Base-by-base conservation (phyloP, 2,888 invertebrate genomes). In the Drosophila bunnanda region DNA sequence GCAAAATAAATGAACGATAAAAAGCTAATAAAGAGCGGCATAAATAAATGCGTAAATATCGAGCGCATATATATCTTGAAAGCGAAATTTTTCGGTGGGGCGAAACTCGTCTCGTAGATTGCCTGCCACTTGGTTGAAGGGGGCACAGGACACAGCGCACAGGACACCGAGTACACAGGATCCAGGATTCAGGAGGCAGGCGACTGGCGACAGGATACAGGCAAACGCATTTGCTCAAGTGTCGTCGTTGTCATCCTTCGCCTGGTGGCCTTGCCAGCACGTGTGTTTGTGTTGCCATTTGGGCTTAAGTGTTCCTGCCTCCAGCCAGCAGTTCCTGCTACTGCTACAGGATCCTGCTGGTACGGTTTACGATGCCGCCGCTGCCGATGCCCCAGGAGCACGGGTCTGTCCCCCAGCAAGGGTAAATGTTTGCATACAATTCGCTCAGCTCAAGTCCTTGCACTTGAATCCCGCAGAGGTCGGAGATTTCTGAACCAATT, bases 1-100 rank as follows among this genome's bases (percentile, higher is more conserved):
- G 80, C 88, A 90, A 90, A 90, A 90, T 90, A 90, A 90, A 89
- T 82, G 75, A 77, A 78, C 87, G 88, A 82, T 85, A 81, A 89
- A 88, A 88, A 79, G 85, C 82, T 80, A 85, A 87, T 84, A 87
- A 87, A 84, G 79, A 75, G 81, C 78, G 75, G 77, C 82, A 84
- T 80, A 84, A 87, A 84, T 84, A 87, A 84, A 82, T 77, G 87
- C 73, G 77, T 75, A 84, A 87, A 81, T 71, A 84, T 79, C 71
- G 77, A 79, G 71, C 62, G 64, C 58, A 67, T 52, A 53, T 60
- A 69, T 65, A 48, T 53, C 66, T 62, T 22, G 52, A 28, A 9
- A 36, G 48, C 13, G 39, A 38, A n/a, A 48, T 12, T 60, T 41
- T 30, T 62, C 50, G 62, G 22, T n/a, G 39, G 55, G 28, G 25